A percentile compares a stretch with the other conserved stretches of the same genome.
These are phyloP conservation scores for Bufo bufo DNA, from an alignment of 2,113 vertebrate species.

Conservation along the genomic window DNA sequence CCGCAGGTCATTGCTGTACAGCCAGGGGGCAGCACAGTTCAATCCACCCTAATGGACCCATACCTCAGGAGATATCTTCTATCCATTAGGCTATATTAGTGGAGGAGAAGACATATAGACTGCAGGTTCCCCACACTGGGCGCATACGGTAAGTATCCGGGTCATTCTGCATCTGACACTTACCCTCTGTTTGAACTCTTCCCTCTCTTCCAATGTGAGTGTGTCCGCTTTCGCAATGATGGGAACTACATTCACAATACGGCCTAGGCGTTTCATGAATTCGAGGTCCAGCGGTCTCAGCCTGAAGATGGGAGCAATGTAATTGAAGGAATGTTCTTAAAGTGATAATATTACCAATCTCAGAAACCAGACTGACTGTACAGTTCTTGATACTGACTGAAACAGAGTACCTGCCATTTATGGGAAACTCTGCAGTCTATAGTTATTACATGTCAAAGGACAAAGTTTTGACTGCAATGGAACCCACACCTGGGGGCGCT, in stretches of 20 bases:
- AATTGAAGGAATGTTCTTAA: not conserved
- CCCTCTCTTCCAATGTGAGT: conserved; percentile 84
- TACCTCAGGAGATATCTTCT: not conserved
- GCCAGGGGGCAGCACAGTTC: not conserved
- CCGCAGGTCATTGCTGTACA: not conserved
- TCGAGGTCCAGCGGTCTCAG: conserved; percentile 86
- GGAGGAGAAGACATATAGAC: not conserved
- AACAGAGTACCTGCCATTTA: not conserved
- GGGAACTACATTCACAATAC: conserved; percentile 85
- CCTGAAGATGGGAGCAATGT: conserved; percentile 66
- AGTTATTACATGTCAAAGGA: not conserved
- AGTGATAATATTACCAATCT: not conserved
- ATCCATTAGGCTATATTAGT: not conserved
- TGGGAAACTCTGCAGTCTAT: not conserved
- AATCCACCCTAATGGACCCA: not conserved
- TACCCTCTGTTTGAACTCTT: conserved; percentile 86
- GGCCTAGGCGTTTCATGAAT: conserved; percentile 85
- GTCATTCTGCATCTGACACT: conserved; percentile 35
- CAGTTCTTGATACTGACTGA: not conserved
- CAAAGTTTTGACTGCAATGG: not conserved
- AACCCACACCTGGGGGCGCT: not conserved
- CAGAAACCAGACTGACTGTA: not conserved
- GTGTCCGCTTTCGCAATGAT: conserved; percentile 90
- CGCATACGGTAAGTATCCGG: not conserved
- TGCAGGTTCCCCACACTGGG: not conserved